Base-by-base conservation (phyloP, 2,888 invertebrate genomes). In the Schizotus pectinicornis region DNA sequence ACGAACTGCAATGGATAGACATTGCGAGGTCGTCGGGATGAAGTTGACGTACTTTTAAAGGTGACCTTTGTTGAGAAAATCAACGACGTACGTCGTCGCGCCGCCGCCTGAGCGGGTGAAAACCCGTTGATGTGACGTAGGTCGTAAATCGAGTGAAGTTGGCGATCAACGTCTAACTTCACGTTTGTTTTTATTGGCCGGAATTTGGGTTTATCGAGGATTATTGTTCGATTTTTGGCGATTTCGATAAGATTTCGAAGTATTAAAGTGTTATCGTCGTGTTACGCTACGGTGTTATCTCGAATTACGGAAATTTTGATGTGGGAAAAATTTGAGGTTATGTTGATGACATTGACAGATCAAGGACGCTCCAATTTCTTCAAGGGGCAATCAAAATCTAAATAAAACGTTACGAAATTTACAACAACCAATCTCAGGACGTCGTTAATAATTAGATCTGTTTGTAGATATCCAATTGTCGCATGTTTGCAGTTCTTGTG, bases 31-130 rank as follows among this genome's bases (percentile, higher is more conserved):
- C 45, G 37, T n/a, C 50, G 32, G 30, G 49, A 50, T 39, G 36
- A 31, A 35, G 13, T 52, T 13, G 45, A 9, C 7, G 11, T 12
- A 33, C 34, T 52, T 13, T 38, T 52, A 57, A 38, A 57, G 57
- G 57, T 57, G 51, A 57, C 57, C 57, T 57, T 52, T 46, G 32
- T 12, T 11, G 14, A 1, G 14, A 12, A 2, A 11, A 38, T 8
- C 12, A 38, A 38, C 7, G 2, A 2, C 38, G 7, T 14, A 12
- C 7, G n/a, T 11, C 3, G 14, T 38, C 8, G 38, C 37, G 37
- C 1, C 12, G 37, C 6, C 36, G 11, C 2, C 6, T n/a, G n/a
- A n/a, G 22, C 22, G 22, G 5, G 22, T 3, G 3, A 22, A 22
- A 22, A 22, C n/a, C n/a, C n/a, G n/a, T 22, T 22, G 22, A 22